Base-by-base conservation (phyloP, 1,140 invertebrate genomes). In the Meloidogyne hapla region DNA sequence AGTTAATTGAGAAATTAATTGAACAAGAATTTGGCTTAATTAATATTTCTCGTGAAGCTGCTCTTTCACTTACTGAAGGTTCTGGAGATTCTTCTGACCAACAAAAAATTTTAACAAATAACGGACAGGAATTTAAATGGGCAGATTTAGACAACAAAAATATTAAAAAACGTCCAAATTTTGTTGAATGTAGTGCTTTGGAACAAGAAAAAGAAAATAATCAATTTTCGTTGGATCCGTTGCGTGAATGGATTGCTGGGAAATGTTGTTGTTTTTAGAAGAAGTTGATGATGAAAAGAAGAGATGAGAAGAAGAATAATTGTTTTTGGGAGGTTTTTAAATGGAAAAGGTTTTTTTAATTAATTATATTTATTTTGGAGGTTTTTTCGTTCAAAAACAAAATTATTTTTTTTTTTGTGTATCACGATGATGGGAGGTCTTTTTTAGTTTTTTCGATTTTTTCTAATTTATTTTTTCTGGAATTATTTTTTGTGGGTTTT, bases 11-110 rank as follows among this genome's bases (percentile, higher is more conserved):
- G 9, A 67, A 71, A 42, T 33, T 26, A 26, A 42, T 78, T 26
- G 77, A 78, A 63, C 15, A 62, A 42, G 77, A 78, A 72, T 78
- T 78, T 48, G 77, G 77, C 15, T 62, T 78, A 48, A 78, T 78
- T 26, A 78, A 78, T 42, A 40, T 78, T 69, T 78, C 77, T 9
- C 77, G 77, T 62, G 64, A 70, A 69, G 77, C 77, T 12, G 63
- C 78, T 38, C 77, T 78, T 45, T 67, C 75, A 42, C 42, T 75
- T 26, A 78, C 73, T 13, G 48, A 40, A 26, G 77, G 77, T n/a
- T 25, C 42, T 38, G 33, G n/a, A 21, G 69, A 56, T 6, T 21
- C 0, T 1, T 56, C 40, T 42, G 18, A 56, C n/a, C 26, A 38
- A n/a, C 13, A 68, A 40, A n/a, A 62, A n/a, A 73, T 64, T 48